Evolutionary conservation across 2,113 vertebrate species (phyloP), one percentile per base, ranked within the genome.

Genomic region (Apodemus sylvaticus): DNA sequence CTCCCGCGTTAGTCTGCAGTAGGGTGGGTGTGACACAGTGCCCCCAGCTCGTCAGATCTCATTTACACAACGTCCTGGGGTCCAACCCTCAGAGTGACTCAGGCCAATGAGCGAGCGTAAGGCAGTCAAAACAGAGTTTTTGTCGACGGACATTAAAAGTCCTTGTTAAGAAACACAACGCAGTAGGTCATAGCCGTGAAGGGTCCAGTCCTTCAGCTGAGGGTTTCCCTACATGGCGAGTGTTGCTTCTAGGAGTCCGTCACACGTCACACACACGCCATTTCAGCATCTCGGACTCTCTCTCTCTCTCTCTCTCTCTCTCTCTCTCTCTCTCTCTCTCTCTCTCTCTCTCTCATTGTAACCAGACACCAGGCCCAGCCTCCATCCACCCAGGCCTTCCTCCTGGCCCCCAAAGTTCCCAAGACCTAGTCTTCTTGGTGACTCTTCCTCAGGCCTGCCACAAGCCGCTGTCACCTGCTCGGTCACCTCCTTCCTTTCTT

Each of bases 41-140:
- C 93, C 86, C 90, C 82, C 79, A 96, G 90, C 98, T 93, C 98
- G 97, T 98, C 98, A 34, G 96, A 97, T 70, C 97, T 94, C 93
- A 97, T 98, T 96, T 94, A 95, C 36, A 55, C 68, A 86, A 97
- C 92, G 62, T 97, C 26, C 0, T n/a, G 5, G 94, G 90, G 76
- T 3, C 93, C 97, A 96, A 96, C 96, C 94, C 96, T 96, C 70
- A 68, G 91, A 96, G 76, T 62, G 94, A 94, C 87, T 88, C 79
- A 96, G 89, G 82, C 92, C 98, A 94, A 0, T 2, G 74, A 13
- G 0, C 1, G 70, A 16, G 0, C 36, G 14, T 91, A 71, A 96
- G 66, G 93, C 78, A 79, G 76, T 64, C 77, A 62, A 87, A 74
- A 53, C 51, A 91, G 68, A 90, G 36, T 73, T 92, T 86, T 94